Evolutionary conservation across 2,888 invertebrate genomes (phyloP).

Genomic region (Esperia sulphurella): DNA sequence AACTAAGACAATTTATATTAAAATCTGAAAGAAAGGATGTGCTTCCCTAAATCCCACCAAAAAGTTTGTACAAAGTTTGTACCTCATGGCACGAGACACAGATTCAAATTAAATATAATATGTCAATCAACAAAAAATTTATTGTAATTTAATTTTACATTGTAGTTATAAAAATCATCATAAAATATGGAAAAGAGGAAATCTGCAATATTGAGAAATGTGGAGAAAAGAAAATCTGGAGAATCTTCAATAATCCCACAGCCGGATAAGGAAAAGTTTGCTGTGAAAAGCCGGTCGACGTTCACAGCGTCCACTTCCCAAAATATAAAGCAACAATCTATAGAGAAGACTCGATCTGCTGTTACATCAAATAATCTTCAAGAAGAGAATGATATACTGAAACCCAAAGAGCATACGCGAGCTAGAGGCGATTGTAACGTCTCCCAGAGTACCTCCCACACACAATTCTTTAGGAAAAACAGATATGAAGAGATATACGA

Average conservation of each 20-base stretch:
- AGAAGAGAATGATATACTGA: background rate
- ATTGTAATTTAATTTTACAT: no score
- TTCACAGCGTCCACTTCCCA: conserved; percentile 12
- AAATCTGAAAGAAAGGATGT: no score
- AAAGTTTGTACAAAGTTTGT: no score
- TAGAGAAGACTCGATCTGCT: conserved; percentile 25
- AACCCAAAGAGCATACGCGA: conserved; percentile 9
- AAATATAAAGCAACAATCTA: conserved; percentile 6
- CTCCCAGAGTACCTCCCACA: conserved; percentile 40
- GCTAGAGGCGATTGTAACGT: conserved; percentile 26
- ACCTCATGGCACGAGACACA: no score
- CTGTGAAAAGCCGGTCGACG: conserved; percentile 25
- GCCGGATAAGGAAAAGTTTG: conserved; percentile 8
- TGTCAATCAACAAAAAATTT: no score
- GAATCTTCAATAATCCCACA: background rate
- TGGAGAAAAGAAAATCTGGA: no score
- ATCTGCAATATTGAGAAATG: no score
- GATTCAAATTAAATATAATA: no score
- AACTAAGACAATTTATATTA: no score
- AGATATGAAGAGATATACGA: conserved; percentile 25
- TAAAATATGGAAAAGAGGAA: background rate
- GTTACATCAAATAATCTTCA: conserved; percentile 12
- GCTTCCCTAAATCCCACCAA: no score
- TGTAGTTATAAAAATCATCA: no score
- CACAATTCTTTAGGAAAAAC: conserved; percentile 41